Percentiles rank a stretch among this genome's conserved stretches.
Evolutionary conservation across 35 echinoderm and acorn worm genomes (phyloP).

Genomic region (Apostichopus californicus): DNA sequence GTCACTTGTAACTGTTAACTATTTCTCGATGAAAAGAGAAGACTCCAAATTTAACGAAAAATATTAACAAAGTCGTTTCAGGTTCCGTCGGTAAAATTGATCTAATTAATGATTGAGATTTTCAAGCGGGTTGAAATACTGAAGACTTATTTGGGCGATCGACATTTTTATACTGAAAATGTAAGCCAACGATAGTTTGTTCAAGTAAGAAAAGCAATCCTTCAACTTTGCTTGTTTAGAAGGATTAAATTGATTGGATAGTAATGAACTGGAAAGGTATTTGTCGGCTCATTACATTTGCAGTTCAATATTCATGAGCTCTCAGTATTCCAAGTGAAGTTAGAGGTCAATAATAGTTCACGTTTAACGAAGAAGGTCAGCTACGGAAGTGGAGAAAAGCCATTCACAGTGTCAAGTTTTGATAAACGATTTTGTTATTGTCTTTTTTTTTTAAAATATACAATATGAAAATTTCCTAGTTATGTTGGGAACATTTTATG

Average conservation of each 20-base stretch:
- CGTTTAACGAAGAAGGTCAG: neutral
- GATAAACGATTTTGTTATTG: too few species aligned
- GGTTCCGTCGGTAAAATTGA: too few species aligned
- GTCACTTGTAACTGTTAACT: neutral
- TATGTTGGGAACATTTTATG: neutral
- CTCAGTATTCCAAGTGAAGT: neutral
- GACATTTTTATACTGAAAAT: neutral
- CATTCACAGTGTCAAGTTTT: neutral
- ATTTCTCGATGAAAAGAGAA: neutral
- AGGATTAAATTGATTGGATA: neutral
- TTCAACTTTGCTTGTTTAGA: neutral
- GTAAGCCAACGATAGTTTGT: neutral
- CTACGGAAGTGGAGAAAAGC: neutral
- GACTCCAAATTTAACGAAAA: too few species aligned
- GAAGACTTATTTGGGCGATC: neutral
- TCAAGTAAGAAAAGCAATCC: neutral
- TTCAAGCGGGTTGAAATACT: neutral
- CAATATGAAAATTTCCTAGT: neutral
- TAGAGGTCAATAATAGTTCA: neutral
- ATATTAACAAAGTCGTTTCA: too few species aligned
- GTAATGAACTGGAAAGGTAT: neutral
- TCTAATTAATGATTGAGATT: too few species aligned
- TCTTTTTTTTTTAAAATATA: neutral
- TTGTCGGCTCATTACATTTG: neutral
- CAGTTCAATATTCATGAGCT: neutral